Conservation (phyloP, 2,797 vertebrate species). For the Furcifer pardalis region DNA sequence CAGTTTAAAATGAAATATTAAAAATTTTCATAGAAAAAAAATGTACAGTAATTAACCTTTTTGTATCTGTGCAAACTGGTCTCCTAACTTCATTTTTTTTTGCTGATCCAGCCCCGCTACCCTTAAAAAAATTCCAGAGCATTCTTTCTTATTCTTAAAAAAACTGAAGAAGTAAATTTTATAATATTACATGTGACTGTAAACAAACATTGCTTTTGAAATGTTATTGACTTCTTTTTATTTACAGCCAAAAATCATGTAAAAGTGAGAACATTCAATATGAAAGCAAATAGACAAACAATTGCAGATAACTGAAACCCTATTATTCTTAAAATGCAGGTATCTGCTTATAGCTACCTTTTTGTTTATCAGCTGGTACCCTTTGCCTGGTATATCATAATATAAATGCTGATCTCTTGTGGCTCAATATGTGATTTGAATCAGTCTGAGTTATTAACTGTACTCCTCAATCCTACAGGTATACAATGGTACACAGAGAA, state of each 20-base stretch:
- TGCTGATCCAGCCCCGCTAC: constrained; percentile 18
- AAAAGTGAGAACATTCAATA: constrained; percentile 69
- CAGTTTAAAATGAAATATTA: constrained; percentile 66
- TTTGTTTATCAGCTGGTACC: constrained; percentile 61
- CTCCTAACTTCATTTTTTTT: constrained; percentile 64
- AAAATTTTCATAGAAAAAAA: constrained; percentile 76
- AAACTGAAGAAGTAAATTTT: constrained; percentile 67
- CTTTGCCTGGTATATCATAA: constrained; percentile 46
- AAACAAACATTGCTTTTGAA: constrained; percentile 76
- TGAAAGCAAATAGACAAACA: constrained; percentile 65
- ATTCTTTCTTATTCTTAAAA: constrained; percentile 67
- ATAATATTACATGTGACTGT: constrained; percentile 72
- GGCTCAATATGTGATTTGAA: constrained; percentile 44
- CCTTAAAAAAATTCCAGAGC: constrained; percentile 63
- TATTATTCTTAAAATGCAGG: constrained; percentile 63
- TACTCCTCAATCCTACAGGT: background rate
- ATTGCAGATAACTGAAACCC: constrained; percentile 67
- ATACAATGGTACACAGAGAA: background rate
- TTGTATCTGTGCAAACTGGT: constrained; percentile 62
- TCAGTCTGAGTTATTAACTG: constrained; percentile 58
- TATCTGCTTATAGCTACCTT: constrained; percentile 51
- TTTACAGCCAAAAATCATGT: constrained; percentile 64
- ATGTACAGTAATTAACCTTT: constrained; percentile 75
- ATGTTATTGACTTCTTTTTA: constrained; percentile 61
- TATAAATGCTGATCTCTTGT: constrained; percentile 52